Conservation (phyloP, 2,888 invertebrate species). For the Tenthredo livida region DNA sequence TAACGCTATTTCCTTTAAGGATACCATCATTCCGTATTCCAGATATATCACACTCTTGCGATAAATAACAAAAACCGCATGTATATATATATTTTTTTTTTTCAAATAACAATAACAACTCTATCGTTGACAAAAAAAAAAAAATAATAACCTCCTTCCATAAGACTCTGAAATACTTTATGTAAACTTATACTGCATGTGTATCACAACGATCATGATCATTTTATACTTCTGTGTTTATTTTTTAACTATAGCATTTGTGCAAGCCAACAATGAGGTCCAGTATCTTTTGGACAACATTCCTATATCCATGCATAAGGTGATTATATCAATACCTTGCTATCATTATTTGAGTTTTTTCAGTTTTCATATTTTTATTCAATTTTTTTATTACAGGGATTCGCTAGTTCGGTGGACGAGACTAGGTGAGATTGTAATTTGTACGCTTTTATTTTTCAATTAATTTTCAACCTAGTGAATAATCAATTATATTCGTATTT, state of each 20-base stretch:
- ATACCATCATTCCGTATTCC: neutral
- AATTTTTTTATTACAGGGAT: constrained; percentile 67
- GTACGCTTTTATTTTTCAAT: neutral
- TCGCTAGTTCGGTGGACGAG: constrained; percentile 72
- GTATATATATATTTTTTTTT: neutral
- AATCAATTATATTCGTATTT: constrained; percentile 36
- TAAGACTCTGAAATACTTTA: neutral
- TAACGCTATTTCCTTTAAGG: neutral
- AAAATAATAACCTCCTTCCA: neutral
- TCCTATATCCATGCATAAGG: constrained; percentile 81
- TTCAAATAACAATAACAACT: constrained; percentile 1
- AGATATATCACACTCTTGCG: neutral
- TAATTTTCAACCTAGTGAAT: neutral
- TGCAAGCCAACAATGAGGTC: constrained; percentile 85
- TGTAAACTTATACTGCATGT: too few relatives aligned
- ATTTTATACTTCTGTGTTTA: constrained; percentile 47
- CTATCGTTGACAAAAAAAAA: constrained; percentile 7
- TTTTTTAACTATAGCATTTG: constrained; percentile 83
- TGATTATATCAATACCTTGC: constrained; percentile 61
- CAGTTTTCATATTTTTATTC: constrained; percentile 57
- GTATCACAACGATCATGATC: neutral
- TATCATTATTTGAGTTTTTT: constrained; percentile 60
- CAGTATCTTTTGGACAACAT: constrained; percentile 85
- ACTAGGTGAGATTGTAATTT: constrained; percentile 70
- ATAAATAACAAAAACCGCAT: neutral